phyloP scores from a whole-genome alignment of 2,113 vertebrate genomes.

The Nestor notabilis region DNA sequence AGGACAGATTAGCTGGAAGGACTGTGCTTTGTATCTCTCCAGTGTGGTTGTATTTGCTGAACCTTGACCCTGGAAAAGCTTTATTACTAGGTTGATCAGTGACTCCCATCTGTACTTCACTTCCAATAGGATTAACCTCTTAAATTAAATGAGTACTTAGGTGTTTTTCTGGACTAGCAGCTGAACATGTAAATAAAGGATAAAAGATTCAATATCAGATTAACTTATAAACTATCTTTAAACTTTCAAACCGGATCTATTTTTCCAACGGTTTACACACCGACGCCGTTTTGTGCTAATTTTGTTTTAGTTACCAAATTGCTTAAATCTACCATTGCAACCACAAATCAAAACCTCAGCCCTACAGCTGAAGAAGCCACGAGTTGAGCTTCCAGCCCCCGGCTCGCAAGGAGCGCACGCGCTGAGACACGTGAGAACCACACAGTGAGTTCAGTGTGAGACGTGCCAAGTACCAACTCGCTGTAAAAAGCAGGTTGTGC shows the following conservation, averaged over 20 bases:
- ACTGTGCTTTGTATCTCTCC: neutral
- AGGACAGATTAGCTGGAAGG: neutral
- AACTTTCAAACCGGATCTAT: neutral
- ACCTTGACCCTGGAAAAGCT: neutral
- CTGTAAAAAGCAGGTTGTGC: neutral
- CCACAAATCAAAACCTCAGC: neutral
- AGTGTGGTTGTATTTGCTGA: neutral
- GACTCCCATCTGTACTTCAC: neutral
- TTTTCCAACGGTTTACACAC: neutral
- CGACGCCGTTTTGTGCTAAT: neutral
- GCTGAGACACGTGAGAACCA: slow-evolving; percentile 1
- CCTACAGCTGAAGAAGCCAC: neutral
- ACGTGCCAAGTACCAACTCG: slow-evolving; percentile 17
- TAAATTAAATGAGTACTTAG: slow-evolving; percentile 9
- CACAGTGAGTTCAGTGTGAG: neutral
- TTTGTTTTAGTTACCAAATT: neutral
- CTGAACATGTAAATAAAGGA: slow-evolving; percentile 37
- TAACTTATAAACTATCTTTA: neutral
- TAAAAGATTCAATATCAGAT: slow-evolving; percentile 28
- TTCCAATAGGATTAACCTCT: slow-evolving; percentile 6
- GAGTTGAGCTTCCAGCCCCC: neutral
- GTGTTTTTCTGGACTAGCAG: slow-evolving; percentile 48
- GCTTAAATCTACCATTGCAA: neutral
- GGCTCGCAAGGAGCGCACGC: neutral
- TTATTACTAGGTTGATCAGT: neutral